Evolutionary conservation across 2,797 vertebrate genomes (phyloP).

Genomic region (Typhlichthys subterraneus): DNA sequence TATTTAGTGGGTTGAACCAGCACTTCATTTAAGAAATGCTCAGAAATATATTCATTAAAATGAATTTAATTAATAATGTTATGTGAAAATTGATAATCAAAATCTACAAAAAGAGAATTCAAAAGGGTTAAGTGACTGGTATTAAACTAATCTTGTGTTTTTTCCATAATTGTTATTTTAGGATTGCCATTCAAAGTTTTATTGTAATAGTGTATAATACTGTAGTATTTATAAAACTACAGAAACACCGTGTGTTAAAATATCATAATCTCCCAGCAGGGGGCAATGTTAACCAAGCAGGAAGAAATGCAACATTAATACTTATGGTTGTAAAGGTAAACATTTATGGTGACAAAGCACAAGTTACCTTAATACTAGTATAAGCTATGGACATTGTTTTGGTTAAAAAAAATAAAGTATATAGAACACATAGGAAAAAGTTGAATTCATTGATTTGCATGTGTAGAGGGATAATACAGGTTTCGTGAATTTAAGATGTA

Average conservation of each 20-base stretch:
- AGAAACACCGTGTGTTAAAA: not conserved
- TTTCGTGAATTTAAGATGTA: no score
- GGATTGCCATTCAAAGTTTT: not conserved
- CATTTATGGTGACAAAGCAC: constrained; percentile 19
- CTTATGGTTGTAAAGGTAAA: not conserved
- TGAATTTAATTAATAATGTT: not conserved
- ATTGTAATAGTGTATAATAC: no score
- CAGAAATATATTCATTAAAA: not conserved
- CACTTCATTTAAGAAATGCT: not conserved
- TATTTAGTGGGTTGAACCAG: constrained; percentile 1
- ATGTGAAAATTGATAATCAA: not conserved
- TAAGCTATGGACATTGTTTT: no score
- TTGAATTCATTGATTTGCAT: no score
- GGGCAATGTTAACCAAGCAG: constrained; percentile 61
- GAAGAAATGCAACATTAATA: not conserved
- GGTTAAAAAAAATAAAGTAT: no score
- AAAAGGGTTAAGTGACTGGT: not conserved
- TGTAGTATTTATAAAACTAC: no score
- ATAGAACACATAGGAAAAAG: no score
- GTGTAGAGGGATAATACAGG: no score
- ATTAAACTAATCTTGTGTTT: no score
- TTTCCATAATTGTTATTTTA: not conserved
- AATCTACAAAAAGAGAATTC: not conserved
- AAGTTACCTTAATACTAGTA: no score
- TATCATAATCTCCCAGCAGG: constrained; percentile 57